Base-by-base conservation (phyloP, 2,113 vertebrate species). In the Nibea coibor region DNA sequence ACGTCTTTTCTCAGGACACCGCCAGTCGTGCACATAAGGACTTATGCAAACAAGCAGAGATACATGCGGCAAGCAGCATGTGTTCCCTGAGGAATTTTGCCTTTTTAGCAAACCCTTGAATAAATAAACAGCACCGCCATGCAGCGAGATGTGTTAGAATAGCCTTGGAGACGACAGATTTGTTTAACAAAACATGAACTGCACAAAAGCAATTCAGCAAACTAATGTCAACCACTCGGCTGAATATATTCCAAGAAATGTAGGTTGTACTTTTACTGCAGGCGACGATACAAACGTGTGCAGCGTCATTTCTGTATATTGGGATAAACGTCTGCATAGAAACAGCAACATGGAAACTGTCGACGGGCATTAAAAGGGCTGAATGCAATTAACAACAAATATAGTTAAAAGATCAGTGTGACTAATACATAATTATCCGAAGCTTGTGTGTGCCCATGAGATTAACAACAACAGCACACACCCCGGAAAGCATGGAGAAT, bases 171-270 rank as follows among this genome's bases (percentile, higher is more conserved):
- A 73, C 57, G 57, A 77, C 22, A n/a, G 43, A 56, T 43, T 73
- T 71, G 80, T 70, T 87, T 78, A 81, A 81, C 59, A 71, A 86
- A 81, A 83, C 77, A 89, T 57, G 48, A 82, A 83, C 50, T 26
- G 43, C 50, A 42, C 63, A 14, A 57, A 62, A 79, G 54, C 58
- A 56, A 59, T 39, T 82, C 59, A 59, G 58, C 69, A 58, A 72
- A 80, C 26, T 45, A 68, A 70, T 28, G 56, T 31, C 20, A 17
- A 20, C 57, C 54, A 48, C 48, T 78, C 61, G 53, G 28, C 72
- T 61, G 53, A 15, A 48, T 63, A 10, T 56, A 61, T 53, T 70
- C 65, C 16, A 5, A 20, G 26, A 58, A 43, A 31, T 16, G 50
- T n/a, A 50, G 61, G 43, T 72, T 63, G 0, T 16, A 63, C 11